Conservation (phyloP, 2,113 vertebrate genomes). For the Alosa alosa region DNA sequence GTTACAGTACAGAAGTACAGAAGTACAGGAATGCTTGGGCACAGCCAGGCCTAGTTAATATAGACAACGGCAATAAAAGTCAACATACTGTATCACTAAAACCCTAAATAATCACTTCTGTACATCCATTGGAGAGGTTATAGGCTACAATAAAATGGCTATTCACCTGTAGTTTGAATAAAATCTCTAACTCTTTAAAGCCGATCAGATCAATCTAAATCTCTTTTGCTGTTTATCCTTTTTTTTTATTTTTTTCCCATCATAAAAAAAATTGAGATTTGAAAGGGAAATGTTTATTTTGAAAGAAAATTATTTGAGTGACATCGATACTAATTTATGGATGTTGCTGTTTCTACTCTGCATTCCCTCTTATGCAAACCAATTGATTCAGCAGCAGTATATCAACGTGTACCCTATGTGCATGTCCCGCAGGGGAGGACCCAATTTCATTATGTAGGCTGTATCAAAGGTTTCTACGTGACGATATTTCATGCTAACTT, state of each 20-base stretch:
- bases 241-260: too few relatives aligned
- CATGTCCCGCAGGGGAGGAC: neutral
- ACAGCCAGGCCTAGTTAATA: neutral
- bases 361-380: neutral
- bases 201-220: too few relatives aligned
- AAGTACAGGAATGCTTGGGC: too few relatives aligned
- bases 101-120: neutral
- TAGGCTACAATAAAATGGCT: too few relatives aligned
- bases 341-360: neutral
- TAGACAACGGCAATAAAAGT: neutral
- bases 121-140: neutral
- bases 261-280: neutral
- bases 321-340: neutral
- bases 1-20: neutral
- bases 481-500: neutral
- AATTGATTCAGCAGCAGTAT: neutral
- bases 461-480: neutral
- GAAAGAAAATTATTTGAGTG: neutral
- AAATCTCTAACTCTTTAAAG: too few relatives aligned
- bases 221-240: too few relatives aligned
- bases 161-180: too few relatives aligned
- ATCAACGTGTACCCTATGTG: neutral
- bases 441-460: neutral
- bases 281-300: neutral
- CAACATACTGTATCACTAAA: neutral